Evolutionary conservation across 2,113 vertebrate species (phyloP), one percentile per base, ranked within the genome.

Genomic region (Spheniscus mendiculus): DNA sequence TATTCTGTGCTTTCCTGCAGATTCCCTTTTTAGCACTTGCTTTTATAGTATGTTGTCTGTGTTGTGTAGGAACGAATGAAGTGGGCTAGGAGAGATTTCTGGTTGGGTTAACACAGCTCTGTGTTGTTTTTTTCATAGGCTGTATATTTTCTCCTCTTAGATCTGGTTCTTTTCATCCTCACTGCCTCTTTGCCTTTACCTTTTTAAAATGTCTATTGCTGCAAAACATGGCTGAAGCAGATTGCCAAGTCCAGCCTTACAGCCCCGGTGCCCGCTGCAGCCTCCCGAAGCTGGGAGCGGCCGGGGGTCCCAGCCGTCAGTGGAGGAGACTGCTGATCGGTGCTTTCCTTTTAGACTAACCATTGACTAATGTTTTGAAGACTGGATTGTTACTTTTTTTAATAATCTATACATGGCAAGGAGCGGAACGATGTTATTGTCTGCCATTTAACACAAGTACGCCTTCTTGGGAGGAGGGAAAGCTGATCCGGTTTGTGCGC

Each of bases 91-190:
- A 53, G 83, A 66, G 38, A 38, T 27, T 81, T 59, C 62, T 53
- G 59, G 71, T 25, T 85, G 69, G 66, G n/a, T 50, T 73, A 62
- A 29, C 38, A 6, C 53, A 32, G 45, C 85, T 73, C 65, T 87
- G 69, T 76, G 40, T 59, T 89, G 59, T 9, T 80, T 94, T 72
- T 89, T 94, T 93, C 77, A 50, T 66, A 42, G 45, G 40, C 63
- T 83, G 19, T 80, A 12, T 86, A n/a, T 87, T 96, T 94, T 85
- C 72, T 82, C 32, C 87, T 82, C 73, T 92, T 65, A 81, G 65
- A 73, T 85, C 66, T 89, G 87, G 30, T 89, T 77, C 92, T 83
- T 87, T 92, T 89, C 62, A 87, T 91, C 93, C 66, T 71, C 9
- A 0, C 73, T 61, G 70, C 90, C 73, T 82, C 73, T 92, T 81